Evolutionary conservation across 1,140 invertebrate species (phyloP).

Genomic region (Drosophila parabipectinata): DNA sequence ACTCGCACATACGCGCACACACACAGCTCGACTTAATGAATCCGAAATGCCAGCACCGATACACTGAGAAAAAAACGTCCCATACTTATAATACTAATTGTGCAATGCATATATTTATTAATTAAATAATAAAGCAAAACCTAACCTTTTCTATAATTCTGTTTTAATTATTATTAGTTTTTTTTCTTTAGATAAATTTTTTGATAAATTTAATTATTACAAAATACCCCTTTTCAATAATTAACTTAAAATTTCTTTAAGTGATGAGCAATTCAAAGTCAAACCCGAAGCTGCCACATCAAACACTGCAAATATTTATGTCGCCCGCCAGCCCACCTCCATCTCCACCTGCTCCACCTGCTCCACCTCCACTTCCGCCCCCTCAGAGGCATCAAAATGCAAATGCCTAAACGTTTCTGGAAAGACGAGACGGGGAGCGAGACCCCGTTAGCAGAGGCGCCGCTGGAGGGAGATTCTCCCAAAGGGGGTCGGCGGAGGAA

Average conservation of each 20-base stretch:
- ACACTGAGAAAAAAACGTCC: conserved; percentile 19
- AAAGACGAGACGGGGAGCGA: not conserved
- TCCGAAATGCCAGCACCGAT: conserved; percentile 43
- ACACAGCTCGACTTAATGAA: conserved; percentile 75
- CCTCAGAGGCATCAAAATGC: conserved; percentile 52
- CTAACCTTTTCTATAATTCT: no score
- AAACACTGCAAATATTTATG: conserved; percentile 82
- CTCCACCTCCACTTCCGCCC: not conserved
- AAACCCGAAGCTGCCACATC: conserved; percentile 64
- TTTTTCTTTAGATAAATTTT: no score
- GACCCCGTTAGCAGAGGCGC: not conserved
- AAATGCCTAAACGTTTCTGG: conserved; percentile 54
- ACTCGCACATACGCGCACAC: conserved; percentile 9
- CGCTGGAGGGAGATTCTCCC: not conserved
- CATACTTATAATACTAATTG: no score
- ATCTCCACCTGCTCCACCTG: not conserved
- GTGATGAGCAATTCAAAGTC: conserved; percentile 52
- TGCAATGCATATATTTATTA: not conserved
- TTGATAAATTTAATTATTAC: not conserved
- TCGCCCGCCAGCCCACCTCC: not conserved
- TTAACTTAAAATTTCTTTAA: not conserved
- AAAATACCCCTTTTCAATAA: not conserved
- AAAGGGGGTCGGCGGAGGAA: conserved; percentile 16
- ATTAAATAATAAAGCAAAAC: not conserved
- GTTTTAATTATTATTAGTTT: no score